A percentile compares a stretch with the other conserved stretches of the same genome.
Conservation (phyloP, 2,797 vertebrate species). For the Gallinago solitaria region DNA sequence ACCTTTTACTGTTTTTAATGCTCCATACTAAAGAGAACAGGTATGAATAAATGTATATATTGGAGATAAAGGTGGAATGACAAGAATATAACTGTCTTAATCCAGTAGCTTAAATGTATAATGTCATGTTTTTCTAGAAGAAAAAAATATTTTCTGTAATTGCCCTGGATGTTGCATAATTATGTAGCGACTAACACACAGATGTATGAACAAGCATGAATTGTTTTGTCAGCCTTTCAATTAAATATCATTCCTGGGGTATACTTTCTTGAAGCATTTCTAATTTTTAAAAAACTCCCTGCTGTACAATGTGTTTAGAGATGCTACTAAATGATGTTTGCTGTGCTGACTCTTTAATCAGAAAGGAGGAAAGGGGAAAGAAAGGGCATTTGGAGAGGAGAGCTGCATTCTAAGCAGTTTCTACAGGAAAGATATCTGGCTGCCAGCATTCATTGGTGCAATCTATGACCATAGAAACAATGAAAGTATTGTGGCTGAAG, state of each 20-base stretch:
- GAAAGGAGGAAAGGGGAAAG: not conserved
- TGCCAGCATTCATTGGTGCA: not conserved
- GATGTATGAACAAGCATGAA: not conserved
- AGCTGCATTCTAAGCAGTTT: not conserved
- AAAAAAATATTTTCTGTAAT: not conserved
- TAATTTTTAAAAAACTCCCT: not conserved
- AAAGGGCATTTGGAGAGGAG: not conserved
- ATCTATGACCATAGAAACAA: not conserved
- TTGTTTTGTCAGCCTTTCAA: not conserved
- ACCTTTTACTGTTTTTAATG: not conserved
- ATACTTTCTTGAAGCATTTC: not conserved
- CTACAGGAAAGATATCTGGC: not conserved
- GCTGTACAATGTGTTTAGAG: not conserved
- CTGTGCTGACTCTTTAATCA: not conserved
- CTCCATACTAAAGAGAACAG: not conserved
- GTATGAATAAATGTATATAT: not conserved
- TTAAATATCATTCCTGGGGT: not conserved
- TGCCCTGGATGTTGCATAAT: not conserved
- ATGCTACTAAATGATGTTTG: not conserved
- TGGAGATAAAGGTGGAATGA: not conserved
- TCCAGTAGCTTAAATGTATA: not conserved
- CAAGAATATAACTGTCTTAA: not conserved
- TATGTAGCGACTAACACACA: not conserved
- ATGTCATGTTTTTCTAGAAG: not conserved
- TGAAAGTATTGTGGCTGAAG: not conserved